A percentile compares a stretch with the other conserved stretches of the same genome.
Evolutionary conservation across 2,113 vertebrate species (phyloP).

Genomic region (Triplophysa siluroides): DNA sequence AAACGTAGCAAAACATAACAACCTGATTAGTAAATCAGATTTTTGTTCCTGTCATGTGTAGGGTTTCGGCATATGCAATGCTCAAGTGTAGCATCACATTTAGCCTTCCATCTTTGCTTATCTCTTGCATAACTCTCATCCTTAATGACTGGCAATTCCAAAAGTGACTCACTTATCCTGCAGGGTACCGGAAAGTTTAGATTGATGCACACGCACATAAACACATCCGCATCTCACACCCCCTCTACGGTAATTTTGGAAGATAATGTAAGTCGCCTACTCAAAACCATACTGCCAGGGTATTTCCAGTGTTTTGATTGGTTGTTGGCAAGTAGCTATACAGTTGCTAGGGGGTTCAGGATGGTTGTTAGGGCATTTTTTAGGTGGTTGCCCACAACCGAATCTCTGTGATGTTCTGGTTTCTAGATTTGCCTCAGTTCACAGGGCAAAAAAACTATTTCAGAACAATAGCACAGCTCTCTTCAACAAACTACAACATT

Average conservation of each 20-base stretch:
- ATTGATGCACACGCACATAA: slow-evolving; percentile 18
- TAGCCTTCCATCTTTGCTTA: background rate
- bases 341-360: background rate
- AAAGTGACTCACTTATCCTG: slow-evolving; percentile 19
- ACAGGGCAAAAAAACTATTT: too few species aligned
- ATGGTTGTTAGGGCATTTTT: too few species aligned
- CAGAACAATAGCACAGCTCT: background rate
- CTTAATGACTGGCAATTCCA: slow-evolving; percentile 4
- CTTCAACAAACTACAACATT: background rate
- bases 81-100: background rate
- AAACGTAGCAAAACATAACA: too few species aligned
- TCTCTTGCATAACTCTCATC: slow-evolving; percentile 5
- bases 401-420: background rate
- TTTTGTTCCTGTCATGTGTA: background rate
- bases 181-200: slow-evolving; percentile 16
- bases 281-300: background rate
- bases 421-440: background rate
- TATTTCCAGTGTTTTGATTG: background rate
- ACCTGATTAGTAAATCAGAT: background rate
- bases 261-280: background rate
- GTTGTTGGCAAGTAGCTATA: background rate
- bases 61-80: background rate
- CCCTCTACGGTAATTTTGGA: background rate
- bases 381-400: background rate
- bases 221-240: slow-evolving; percentile 4